These are phyloP conservation scores for Heteropelma amictum DNA, from an alignment of 2,888 invertebrate genomes.

Conservation along the genomic window DNA sequence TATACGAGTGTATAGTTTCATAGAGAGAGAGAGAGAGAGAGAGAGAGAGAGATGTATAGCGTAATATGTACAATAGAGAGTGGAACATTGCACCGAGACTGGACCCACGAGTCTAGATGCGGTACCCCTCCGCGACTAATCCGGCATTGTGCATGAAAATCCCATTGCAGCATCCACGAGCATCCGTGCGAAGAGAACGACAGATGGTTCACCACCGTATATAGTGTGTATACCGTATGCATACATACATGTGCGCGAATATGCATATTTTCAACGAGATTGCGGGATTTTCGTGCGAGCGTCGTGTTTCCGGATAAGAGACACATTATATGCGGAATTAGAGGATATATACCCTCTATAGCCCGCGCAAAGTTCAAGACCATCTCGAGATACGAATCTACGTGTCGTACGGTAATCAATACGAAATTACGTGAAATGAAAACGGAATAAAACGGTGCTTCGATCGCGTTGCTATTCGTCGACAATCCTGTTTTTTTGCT, in stretches of 20 bases:
- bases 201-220: constrained; percentile 14
- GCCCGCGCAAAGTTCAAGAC: too few relatives aligned
- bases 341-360: too few relatives aligned
- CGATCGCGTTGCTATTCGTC: too few relatives aligned
- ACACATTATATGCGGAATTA: constrained; percentile 11
- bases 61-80: not conserved
- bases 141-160: constrained; percentile 63
- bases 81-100: not conserved
- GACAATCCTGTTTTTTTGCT: too few relatives aligned
- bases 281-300: constrained; percentile 6
- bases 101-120: not conserved
- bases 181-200: constrained; percentile 21
- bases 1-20: too few relatives aligned
- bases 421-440: too few relatives aligned
- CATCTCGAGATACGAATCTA: too few relatives aligned
- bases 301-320: constrained; percentile 7
- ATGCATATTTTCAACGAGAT: constrained; percentile 9
- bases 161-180: constrained; percentile 50
- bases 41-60: not conserved
- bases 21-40: not conserved
- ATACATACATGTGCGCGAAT: too few relatives aligned
- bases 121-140: constrained; percentile 60
- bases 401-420: too few relatives aligned
- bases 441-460: too few relatives aligned
- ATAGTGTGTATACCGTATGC: too few relatives aligned